These are phyloP conservation scores for Eupleurogrammus muticus DNA, from an alignment of 2,797 vertebrate genomes.

Conservation along the genomic window DNA sequence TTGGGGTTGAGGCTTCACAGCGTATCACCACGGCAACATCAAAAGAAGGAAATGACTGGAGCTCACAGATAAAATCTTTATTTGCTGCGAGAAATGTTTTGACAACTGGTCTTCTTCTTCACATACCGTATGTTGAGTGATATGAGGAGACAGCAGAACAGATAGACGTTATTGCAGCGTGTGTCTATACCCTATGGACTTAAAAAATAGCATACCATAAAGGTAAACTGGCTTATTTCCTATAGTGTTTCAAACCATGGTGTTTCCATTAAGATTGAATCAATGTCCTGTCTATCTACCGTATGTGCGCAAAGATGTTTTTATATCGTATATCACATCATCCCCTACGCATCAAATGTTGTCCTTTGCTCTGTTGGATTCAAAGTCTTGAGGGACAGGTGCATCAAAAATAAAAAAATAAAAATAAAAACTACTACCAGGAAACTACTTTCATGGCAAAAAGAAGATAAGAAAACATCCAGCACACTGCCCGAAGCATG, in stretches of 20 bases:
- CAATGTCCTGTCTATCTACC: background rate
- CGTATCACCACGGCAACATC: too few relatives aligned
- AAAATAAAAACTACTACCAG: too few relatives aligned
- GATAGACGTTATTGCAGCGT: background rate
- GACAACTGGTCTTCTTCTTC: too few relatives aligned
- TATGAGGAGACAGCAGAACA: background rate
- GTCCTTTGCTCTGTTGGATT: conserved; percentile 33
- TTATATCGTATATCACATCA: conserved; percentile 13
- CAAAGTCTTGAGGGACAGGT: conserved; percentile 45
- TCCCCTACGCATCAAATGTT: conserved; percentile 24
- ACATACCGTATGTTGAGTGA: background rate
- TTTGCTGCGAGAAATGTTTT: too few relatives aligned
- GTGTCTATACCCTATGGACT: background rate
- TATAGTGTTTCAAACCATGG: background rate
- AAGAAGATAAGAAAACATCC: conserved; percentile 43
- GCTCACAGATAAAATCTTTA: too few relatives aligned
- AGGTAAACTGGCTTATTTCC: background rate
- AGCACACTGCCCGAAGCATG: conserved; percentile 27
- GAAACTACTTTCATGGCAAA: conserved; percentile 28
- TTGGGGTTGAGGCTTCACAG: too few relatives aligned
- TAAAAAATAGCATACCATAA: background rate
- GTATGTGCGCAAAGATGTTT: background rate
- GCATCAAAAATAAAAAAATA: conserved; percentile 25
- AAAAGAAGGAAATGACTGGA: too few relatives aligned
- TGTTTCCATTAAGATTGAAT: background rate